Base-by-base conservation (phyloP, 2,113 vertebrate genomes). In the Xiphophorus couchianus region DNA sequence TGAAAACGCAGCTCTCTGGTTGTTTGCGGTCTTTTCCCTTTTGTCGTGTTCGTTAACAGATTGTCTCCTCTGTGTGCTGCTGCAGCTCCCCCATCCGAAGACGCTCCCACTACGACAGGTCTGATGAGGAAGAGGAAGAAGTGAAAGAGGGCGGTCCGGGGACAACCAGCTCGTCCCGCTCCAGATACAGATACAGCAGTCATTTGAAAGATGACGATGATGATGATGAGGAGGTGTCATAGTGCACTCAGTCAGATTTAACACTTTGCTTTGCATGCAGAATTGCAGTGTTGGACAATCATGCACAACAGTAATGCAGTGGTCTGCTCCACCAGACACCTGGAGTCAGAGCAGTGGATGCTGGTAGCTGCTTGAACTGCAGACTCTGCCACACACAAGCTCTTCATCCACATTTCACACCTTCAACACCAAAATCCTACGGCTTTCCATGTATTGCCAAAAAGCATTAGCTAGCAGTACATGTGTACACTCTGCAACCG, bases 91-190 rank as follows among this genome's bases (percentile, higher is more conserved):
- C 95, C 73, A 94, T 94, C 86, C 94, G 93, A 85, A 95, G 95
- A 87, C 87, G 86, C 79, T 94, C 95, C 51, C 35, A 87, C 91
- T 94, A 92, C 12, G 92, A 95, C 82, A 91, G 89, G 90, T 97
- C 96, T 62, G 97, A 98, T 42, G 97, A 99, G 78, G 92, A 92
- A 28, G 93, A 93, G 22, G 95, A 93, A 35, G 96, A 97, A 9
- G 95, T 96, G 63, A 95, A 96, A 85, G 86, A 92, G 66, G 90
- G 90, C 61, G 94, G 90, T 13, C 93, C 94, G 51, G 69, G 85
- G 17, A 78, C 84, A 66, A 92, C 88, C 62, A 91, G 93, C 88
- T 89, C 92, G 1, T 89, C 86, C 86, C 89, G 90, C 88, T 84
- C 94, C 75, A 81, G 77, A 79, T 88, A 90, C 88, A 92, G 94